Percentiles rank a stretch among this genome's conserved stretches.
Conservation (phyloP, 2,113 vertebrate species). For the Dendropsophus ebraccatus region DNA sequence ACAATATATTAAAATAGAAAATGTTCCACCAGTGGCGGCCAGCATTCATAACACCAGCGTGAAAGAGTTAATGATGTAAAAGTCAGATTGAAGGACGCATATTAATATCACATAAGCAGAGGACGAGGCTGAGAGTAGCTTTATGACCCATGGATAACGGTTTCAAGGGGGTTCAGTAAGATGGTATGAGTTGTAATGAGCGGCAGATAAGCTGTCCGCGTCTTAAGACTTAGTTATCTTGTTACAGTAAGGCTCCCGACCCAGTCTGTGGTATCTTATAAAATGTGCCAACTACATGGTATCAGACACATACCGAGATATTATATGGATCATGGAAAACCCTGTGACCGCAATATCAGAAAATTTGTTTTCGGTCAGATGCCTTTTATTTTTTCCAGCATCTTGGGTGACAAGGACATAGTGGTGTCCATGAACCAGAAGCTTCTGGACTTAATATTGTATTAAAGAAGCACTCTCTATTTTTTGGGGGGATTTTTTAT, state of each 20-base stretch:
- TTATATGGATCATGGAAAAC: not conserved
- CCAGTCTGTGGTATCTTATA: not conserved
- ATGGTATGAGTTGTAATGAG: conserved; percentile 28
- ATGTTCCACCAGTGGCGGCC: too few species aligned
- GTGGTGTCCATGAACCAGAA: not conserved
- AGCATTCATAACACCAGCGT: too few species aligned
- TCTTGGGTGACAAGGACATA: not conserved
- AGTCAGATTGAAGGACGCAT: conserved; percentile 48
- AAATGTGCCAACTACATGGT: not conserved
- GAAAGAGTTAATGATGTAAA: conserved; percentile 30
- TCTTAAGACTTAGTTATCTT: conserved; percentile 47
- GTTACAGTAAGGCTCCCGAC: conserved; percentile 10
- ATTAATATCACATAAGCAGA: conserved; percentile 33
- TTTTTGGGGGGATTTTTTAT: too few species aligned
- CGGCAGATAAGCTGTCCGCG: conserved; percentile 34
- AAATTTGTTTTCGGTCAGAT: not conserved
- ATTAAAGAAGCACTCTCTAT: too few species aligned
- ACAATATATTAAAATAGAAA: too few species aligned
- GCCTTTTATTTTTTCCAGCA: too few species aligned
- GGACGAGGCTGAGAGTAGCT: conserved; percentile 30
- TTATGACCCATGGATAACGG: conserved; percentile 7
- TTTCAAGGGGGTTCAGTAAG: conserved; percentile 45
- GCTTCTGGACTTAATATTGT: too few species aligned
- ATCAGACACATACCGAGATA: not conserved
- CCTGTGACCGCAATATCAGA: not conserved